phyloP scores from a whole-genome alignment of 2,888 invertebrate species.

The Plagodis pulveraria region DNA sequence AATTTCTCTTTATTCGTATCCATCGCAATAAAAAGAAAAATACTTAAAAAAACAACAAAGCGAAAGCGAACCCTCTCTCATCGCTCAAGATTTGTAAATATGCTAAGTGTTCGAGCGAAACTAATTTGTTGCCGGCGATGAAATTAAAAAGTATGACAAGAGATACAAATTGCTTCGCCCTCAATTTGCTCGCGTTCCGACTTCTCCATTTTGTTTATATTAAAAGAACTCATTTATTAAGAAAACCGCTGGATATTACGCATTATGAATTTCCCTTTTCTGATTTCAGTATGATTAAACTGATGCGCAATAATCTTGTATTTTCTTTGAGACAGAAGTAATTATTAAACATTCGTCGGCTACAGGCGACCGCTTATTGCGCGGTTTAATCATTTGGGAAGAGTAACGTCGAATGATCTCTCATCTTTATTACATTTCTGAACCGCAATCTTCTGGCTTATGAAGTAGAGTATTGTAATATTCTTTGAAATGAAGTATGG shows the following conservation, averaged over 20 bases:
- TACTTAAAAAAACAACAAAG: conserved; percentile 45
- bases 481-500: conserved; percentile 3
- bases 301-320: conserved; percentile 35
- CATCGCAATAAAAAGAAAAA: conserved; percentile 32
- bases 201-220: conserved; percentile 71
- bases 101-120: conserved; percentile 69
- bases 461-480: conserved; percentile 16
- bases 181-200: conserved; percentile 69
- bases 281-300: conserved; percentile 41
- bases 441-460: conserved; percentile 25
- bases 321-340: conserved; percentile 34
- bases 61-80: conserved; percentile 49
- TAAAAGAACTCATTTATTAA: conserved; percentile 72
- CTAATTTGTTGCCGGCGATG: conserved; percentile 71
- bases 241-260: conserved; percentile 64
- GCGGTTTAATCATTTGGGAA: conserved; percentile 31
- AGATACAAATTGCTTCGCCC: conserved; percentile 75
- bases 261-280: conserved; percentile 49
- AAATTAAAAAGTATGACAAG: conserved; percentile 81
- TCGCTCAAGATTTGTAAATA: conserved; percentile 66
- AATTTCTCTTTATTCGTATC: conserved; percentile 26
- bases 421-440: conserved; percentile 30
- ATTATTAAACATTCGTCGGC: conserved; percentile 32
- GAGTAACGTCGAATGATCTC: conserved; percentile 24
- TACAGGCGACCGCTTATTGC: conserved; percentile 29